phyloP scores from a whole-genome alignment of 2,888 invertebrate genomes.

The Kuschelorhynchus macadamiae region DNA sequence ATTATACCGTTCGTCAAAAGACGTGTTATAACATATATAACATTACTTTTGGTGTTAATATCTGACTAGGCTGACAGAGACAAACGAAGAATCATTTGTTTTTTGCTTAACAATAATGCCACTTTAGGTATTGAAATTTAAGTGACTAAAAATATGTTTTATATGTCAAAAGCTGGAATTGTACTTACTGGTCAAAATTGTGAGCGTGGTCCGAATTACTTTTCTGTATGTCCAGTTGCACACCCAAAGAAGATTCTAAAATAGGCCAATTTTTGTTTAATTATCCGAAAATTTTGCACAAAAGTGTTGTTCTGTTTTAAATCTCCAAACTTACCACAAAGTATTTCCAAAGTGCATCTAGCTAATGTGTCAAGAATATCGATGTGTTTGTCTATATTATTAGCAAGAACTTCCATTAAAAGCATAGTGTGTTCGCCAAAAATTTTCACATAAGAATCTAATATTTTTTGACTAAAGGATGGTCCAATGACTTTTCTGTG shows the following conservation, averaged over 20 bases:
- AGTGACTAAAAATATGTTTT: too few species aligned
- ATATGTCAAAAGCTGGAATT: too few species aligned
- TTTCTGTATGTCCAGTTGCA: conserved; percentile 44
- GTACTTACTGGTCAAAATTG: conserved; percentile 45
- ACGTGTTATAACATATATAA: too few species aligned
- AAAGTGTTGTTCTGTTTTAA: too few species aligned
- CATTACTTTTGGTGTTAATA: too few species aligned
- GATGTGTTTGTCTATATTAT: background rate
- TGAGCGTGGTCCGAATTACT: conserved; percentile 24
- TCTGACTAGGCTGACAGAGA: too few species aligned
- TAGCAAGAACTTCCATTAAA: conserved; percentile 61
- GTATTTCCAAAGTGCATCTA: conserved; percentile 74
- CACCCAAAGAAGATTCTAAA: conserved; percentile 48
- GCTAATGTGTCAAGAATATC: conserved; percentile 64
- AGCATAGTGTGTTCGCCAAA: background rate
- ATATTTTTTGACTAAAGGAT: conserved; percentile 75
- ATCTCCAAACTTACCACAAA: conserved; percentile 76
- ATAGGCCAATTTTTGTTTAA: too few species aligned
- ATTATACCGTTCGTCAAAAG: too few species aligned
- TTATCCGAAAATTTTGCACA: too few species aligned
- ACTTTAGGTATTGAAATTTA: too few species aligned
- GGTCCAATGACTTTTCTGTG: conserved; percentile 75
- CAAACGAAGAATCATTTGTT: too few species aligned
- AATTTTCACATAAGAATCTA: conserved; percentile 73
- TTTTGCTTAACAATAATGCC: too few species aligned